phyloP scores from a whole-genome alignment of 2,113 vertebrate species.

The Podocnemis expansa region DNA sequence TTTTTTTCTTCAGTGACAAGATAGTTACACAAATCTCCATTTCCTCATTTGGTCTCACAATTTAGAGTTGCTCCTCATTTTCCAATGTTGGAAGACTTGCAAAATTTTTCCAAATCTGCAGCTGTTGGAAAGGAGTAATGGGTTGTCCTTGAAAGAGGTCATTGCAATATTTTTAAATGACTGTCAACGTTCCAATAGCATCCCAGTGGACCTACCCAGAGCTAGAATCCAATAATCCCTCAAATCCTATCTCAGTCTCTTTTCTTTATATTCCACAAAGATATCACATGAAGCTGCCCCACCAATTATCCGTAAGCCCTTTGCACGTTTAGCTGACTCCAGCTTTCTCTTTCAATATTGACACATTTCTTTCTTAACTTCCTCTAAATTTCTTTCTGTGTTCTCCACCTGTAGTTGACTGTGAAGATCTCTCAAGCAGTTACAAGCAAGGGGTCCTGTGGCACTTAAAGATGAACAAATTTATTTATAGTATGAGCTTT shows the following conservation, averaged over 20 bases:
- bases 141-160: neutral
- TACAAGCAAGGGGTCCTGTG: no score
- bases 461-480: no score
- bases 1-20: neutral
- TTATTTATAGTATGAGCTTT: no score
- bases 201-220: neutral
- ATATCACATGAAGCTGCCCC: neutral
- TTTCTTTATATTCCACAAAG: neutral
- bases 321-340: neutral
- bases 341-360: neutral
- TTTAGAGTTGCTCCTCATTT: neutral
- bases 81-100: neutral
- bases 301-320: neutral
- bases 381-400: no score
- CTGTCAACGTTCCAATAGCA: neutral
- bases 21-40: neutral
- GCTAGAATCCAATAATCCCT: neutral
- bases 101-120: neutral
- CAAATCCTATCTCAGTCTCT: neutral
- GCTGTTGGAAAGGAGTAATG: neutral
- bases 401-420: no score
- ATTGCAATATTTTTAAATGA: neutral
- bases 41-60: neutral
- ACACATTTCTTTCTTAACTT: conserved; percentile 5
- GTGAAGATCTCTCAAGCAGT: neutral